Conservation (phyloP, 2,797 vertebrate genomes). For the Periophthalmus magnuspinnatus region DNA sequence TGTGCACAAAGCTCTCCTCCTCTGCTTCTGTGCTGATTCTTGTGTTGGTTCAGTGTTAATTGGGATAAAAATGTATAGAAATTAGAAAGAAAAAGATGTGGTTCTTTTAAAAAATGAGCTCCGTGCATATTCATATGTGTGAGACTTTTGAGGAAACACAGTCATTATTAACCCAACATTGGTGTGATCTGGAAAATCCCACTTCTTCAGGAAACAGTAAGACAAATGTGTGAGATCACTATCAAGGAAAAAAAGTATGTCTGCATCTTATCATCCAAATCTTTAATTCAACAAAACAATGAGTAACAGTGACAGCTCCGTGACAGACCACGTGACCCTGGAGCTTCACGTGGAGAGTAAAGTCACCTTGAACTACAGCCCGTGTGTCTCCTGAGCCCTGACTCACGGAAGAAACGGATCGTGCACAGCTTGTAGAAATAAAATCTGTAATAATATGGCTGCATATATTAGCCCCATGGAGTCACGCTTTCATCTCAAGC, state of each 20-base stretch:
- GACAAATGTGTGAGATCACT: neutral
- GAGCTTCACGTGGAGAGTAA: slow-evolving; percentile 8
- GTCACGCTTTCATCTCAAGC: slow-evolving; percentile 28
- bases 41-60: too few relatives aligned
- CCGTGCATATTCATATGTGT: too few relatives aligned
- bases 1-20: too few relatives aligned
- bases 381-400: slow-evolving; percentile 1
- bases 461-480: neutral
- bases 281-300: neutral
- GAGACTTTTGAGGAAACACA: neutral
- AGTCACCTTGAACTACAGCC: slow-evolving; percentile 37
- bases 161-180: neutral
- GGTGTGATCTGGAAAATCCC: neutral
- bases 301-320: slow-evolving; percentile 6
- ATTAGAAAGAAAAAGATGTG: too few relatives aligned
- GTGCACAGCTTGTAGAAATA: slow-evolving; percentile 17
- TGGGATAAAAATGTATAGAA: too few relatives aligned
- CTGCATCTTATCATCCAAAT: neutral
- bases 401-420: slow-evolving; percentile 22
- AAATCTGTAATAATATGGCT: slow-evolving; percentile 13
- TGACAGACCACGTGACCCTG: neutral
- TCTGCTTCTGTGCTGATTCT: too few relatives aligned
- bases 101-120: too few relatives aligned
- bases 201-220: neutral
- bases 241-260: neutral